These are phyloP conservation scores for Aythya baeri DNA, from an alignment of 2,113 vertebrate species.

Conservation along the genomic window DNA sequence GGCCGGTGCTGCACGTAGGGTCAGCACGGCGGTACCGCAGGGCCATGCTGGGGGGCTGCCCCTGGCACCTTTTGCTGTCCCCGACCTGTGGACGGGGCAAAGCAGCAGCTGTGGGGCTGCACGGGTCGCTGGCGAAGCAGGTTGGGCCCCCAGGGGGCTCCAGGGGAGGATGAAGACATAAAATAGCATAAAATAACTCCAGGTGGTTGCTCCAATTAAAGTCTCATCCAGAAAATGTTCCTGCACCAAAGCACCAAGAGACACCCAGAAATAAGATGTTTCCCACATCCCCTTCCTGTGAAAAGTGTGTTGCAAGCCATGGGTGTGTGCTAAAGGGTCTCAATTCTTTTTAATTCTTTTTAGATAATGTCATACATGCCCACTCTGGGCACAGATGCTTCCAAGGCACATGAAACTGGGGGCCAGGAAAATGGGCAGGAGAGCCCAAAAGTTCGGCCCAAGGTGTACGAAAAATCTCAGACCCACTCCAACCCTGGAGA, in stretches of 20 bases:
- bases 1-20: neutral
- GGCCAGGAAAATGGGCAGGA: neutral
- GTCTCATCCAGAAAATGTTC: neutral
- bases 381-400: neutral
- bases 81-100: neutral
- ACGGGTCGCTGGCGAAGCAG: rapidly evolving
- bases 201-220: neutral
- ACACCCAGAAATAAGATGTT: neutral
- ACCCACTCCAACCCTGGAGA: neutral
- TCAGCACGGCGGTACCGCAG: rapidly evolving
- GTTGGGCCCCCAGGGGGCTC: neutral
- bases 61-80: neutral
- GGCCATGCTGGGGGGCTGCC: rapidly evolving
- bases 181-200: neutral
- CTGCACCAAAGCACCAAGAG: neutral
- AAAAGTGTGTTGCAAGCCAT: neutral
- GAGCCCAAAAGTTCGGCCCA: neutral
- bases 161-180: neutral
- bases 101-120: neutral
- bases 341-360: neutral
- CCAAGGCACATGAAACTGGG: rapidly evolving
- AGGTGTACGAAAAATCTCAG: neutral
- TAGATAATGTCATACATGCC: rapidly evolving
- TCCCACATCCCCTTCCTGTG: neutral
- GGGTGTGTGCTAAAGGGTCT: neutral